Percentiles rank a stretch among this genome's conserved stretches.
Conservation (phyloP, 2,113 vertebrate species). For the Cinclus mexicanus region DNA sequence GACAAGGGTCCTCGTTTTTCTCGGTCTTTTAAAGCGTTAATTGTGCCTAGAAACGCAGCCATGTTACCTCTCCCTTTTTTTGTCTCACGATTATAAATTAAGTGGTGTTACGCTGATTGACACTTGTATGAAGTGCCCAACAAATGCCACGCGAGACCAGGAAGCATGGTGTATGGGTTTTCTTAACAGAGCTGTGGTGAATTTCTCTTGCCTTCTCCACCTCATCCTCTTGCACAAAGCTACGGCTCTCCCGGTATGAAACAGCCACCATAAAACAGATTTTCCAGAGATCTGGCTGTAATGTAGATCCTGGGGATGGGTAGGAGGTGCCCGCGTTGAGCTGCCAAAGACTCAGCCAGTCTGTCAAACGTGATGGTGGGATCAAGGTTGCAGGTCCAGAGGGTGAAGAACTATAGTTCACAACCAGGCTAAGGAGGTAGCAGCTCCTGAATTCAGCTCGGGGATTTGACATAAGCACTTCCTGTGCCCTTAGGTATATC, state of each 20-base stretch:
- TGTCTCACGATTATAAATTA: neutral
- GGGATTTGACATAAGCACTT: slow-evolving; percentile 16
- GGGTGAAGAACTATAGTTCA: neutral
- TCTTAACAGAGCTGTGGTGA: neutral
- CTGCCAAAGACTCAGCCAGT: neutral
- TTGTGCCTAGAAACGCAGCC: neutral
- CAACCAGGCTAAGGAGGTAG: neutral
- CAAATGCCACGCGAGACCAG: neutral
- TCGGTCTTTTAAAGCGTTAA: neutral
- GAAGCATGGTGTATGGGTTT: neutral
- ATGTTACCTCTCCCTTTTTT: slow-evolving; percentile 16
- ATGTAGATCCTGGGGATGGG: neutral
- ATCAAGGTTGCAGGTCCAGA: neutral
- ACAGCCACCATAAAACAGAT: neutral
- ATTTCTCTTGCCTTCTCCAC: neutral
- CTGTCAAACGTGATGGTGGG: neutral
- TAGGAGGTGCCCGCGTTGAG: neutral
- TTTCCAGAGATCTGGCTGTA: neutral
- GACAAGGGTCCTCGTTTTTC: neutral
- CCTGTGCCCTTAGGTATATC: neutral
- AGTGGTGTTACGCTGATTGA: neutral
- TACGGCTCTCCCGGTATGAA: neutral
- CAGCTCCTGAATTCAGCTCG: neutral
- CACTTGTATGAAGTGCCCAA: neutral
- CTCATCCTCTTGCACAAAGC: neutral